These are phyloP conservation scores for Lepus townsendii DNA, from an alignment of 2,797 vertebrate species.

Conservation along the genomic window DNA sequence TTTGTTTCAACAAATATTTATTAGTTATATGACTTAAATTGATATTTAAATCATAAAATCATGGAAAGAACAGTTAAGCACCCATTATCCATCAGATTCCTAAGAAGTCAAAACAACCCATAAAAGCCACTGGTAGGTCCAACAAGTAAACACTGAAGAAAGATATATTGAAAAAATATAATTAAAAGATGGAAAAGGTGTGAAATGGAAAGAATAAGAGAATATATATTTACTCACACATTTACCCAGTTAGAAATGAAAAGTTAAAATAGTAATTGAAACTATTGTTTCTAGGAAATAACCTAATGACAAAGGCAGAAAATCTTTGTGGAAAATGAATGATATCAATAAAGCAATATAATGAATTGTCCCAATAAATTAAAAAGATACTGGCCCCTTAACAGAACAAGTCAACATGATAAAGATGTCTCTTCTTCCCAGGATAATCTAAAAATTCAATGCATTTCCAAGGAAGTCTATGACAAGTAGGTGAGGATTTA, in stretches of 20 bases:
- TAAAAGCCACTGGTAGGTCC: neutral
- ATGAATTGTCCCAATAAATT: neutral
- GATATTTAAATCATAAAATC: conserved; percentile 3
- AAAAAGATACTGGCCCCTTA: neutral
- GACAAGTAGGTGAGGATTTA: neutral
- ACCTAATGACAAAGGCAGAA: neutral
- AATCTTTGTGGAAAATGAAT: neutral
- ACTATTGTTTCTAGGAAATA: neutral
- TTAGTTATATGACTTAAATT: conserved; percentile 10
- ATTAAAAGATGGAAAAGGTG: neutral
- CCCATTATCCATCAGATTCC: neutral
- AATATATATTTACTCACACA: neutral
- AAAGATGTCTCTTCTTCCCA: neutral
- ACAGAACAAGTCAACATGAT: neutral
- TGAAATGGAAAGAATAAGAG: neutral
- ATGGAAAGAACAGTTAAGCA: neutral
- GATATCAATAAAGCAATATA: neutral
- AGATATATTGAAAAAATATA: neutral
- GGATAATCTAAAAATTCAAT: neutral
- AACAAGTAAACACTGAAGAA: neutral
- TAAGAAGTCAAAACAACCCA: neutral
- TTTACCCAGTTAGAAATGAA: neutral
- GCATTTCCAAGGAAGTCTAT: neutral
- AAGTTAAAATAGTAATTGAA: neutral
- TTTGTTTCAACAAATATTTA: conserved; percentile 12